These are phyloP conservation scores for Xiphias gladius DNA, from an alignment of 2,113 vertebrate species.

Conservation along the genomic window DNA sequence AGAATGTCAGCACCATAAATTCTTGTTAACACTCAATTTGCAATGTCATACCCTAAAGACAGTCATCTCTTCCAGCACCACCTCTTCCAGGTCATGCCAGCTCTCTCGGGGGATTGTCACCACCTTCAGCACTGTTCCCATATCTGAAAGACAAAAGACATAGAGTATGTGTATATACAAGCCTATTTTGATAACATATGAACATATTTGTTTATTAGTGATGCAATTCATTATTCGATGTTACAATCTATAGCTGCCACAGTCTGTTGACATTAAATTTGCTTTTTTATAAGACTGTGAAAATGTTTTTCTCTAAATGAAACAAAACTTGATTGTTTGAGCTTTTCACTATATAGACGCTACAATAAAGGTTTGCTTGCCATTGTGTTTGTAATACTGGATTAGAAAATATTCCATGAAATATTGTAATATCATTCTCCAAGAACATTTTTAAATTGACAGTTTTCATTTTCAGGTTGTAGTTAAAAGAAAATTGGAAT, in stretches of 20 bases:
- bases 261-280: neutral
- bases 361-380: neutral
- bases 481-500: too few relatives aligned
- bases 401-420: neutral
- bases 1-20: neutral
- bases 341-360: neutral
- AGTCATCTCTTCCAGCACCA: slow-evolving; percentile 97
- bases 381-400: too few relatives aligned
- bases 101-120: slow-evolving; percentile 98
- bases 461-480: too few relatives aligned
- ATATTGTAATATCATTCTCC: neutral
- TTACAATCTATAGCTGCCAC: neutral
- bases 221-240: neutral
- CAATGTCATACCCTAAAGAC: slow-evolving; percentile 91
- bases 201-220: neutral
- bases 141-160: slow-evolving; percentile 83
- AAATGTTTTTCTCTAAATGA: too few relatives aligned
- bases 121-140: slow-evolving; percentile 97
- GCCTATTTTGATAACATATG: neutral
- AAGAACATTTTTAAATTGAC: too few relatives aligned
- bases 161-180: neutral
- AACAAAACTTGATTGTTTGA: neutral
- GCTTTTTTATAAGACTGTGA: too few relatives aligned
- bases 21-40: slow-evolving; percentile 19
- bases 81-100: slow-evolving; percentile 98